Evolutionary conservation across 2,888 invertebrate species (phyloP), one percentile per base, ranked within the genome.

Genomic region (Lycophotia porphyrea): DNA sequence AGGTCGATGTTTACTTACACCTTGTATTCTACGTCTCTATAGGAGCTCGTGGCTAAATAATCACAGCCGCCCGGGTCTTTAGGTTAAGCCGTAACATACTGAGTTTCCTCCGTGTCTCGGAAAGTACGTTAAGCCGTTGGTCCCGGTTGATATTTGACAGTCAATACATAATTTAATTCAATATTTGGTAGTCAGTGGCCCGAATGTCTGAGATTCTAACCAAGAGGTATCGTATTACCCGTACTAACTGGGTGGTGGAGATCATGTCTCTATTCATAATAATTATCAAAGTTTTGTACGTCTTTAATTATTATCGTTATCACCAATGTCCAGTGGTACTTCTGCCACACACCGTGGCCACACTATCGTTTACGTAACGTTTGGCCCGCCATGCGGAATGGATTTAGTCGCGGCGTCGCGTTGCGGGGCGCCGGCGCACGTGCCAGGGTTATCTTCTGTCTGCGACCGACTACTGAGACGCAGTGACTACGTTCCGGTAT

Each of bases 281-380:
- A 21, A 49, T 11, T 18, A 15, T 0, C 24, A 49, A 49, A 49
- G 21, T 49, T 4, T 55, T 55, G 15, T 55, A 27, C 27, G n/a
- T 27, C 52, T 58, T 7, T 18, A 42, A 34, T 31, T 15, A 36
- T 36, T 18, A 27, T 31, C 21, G n/a, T 44, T 36, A n/a, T 61
- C 21, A 75, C 47, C 18, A 67, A 34, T 67, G 34, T 36, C 55
- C 39, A 69, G 65, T 82, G 69, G 72, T 13, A 42, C 81, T 82
- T 84, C 81, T 84, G 77, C 52, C 1, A 2, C 47, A 31, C 81
- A 77, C 52, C 1, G 5, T 52, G n/a, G 27, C 60, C 61, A 74
- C 71, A 52, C 4, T 63, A 44, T 39, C 13, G 58, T 84, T 93
- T 94, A 92, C 92, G 93, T 93, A 94, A 94, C 89, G 85, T 84